Percentiles rank a stretch among this genome's conserved stretches.
These are phyloP conservation scores for Folsomia candida DNA, from an alignment of 2,888 invertebrate species.

Conservation along the genomic window DNA sequence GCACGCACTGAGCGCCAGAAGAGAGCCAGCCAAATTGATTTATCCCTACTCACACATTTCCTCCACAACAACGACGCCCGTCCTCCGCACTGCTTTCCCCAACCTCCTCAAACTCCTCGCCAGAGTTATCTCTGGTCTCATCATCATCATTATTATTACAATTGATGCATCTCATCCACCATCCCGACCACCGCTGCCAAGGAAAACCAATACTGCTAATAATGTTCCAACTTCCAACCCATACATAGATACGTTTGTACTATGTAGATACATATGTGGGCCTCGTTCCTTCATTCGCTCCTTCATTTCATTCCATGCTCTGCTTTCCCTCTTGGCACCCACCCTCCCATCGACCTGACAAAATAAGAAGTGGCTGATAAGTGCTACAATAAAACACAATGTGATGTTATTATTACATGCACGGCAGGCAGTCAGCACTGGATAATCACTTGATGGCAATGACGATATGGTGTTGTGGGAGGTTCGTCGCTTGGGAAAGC, in stretches of 20 bases:
- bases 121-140: slow-evolving; percentile 2
- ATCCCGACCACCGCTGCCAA: neutral
- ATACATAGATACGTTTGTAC: no score
- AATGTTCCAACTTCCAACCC: neutral
- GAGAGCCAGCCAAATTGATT: slow-evolving; percentile 50
- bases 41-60: slow-evolving; percentile 35
- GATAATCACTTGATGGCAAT: neutral
- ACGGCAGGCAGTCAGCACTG: neutral
- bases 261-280: no score
- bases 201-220: neutral
- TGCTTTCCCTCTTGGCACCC: neutral
- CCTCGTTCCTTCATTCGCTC: no score
- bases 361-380: neutral
- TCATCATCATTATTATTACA: slow-evolving; percentile 18
- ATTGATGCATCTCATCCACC: slow-evolving; percentile 8
- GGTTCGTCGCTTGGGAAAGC: neutral
- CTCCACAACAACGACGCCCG: neutral
- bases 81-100: neutral
- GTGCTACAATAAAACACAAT: neutral
- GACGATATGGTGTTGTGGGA: neutral
- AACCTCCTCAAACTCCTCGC: neutral
- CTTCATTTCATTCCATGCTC: neutral
- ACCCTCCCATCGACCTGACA: neutral
- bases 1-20: slow-evolving; percentile 47
- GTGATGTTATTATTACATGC: neutral